phyloP scores from a whole-genome alignment of 2,797 vertebrate genomes.

The Megalops cyprinoides region DNA sequence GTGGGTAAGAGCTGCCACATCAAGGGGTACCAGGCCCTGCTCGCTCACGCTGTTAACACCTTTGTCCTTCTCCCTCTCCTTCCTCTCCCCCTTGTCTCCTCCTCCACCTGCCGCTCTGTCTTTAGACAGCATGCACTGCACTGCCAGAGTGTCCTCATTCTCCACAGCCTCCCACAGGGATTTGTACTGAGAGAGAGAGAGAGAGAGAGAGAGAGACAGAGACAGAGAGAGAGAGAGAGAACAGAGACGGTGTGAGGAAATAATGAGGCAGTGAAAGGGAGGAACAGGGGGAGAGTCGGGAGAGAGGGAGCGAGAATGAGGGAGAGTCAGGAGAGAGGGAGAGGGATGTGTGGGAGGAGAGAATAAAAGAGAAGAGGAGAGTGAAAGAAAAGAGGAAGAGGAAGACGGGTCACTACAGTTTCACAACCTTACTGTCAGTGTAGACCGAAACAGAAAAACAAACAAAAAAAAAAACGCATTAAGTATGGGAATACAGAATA shows the following conservation, averaged over 20 bases:
- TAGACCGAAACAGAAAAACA: not conserved
- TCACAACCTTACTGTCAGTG: too few relatives aligned
- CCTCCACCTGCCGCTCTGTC: slow-evolving; percentile 54
- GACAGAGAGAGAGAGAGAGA: not conserved
- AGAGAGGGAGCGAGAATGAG: not conserved
- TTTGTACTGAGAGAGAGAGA: slow-evolving; percentile 63
- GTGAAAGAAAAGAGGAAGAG: not conserved
- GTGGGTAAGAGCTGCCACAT: slow-evolving; percentile 76
- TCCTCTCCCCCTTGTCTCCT: slow-evolving; percentile 64
- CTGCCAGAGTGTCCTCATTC: slow-evolving; percentile 74
- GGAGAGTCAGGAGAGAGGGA: slow-evolving; percentile 17
- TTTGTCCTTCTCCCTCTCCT: slow-evolving; percentile 60
- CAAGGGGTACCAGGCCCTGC: slow-evolving; percentile 76
- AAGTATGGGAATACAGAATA: not conserved
- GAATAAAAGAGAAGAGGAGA: not conserved
- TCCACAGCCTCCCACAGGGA: slow-evolving; percentile 79
- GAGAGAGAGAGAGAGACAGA: slow-evolving; percentile 17
- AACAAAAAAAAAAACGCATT: not conserved
- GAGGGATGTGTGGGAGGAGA: not conserved
- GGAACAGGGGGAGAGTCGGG: not conserved
- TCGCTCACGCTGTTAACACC: slow-evolving; percentile 73
- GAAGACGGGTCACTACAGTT: too few relatives aligned
- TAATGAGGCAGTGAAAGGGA: not conserved
- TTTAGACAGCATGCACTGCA: slow-evolving; percentile 72
- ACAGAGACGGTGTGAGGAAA: too few relatives aligned